These are phyloP conservation scores for Elephas maximus DNA, from an alignment of 2,113 vertebrate species.

Conservation along the genomic window DNA sequence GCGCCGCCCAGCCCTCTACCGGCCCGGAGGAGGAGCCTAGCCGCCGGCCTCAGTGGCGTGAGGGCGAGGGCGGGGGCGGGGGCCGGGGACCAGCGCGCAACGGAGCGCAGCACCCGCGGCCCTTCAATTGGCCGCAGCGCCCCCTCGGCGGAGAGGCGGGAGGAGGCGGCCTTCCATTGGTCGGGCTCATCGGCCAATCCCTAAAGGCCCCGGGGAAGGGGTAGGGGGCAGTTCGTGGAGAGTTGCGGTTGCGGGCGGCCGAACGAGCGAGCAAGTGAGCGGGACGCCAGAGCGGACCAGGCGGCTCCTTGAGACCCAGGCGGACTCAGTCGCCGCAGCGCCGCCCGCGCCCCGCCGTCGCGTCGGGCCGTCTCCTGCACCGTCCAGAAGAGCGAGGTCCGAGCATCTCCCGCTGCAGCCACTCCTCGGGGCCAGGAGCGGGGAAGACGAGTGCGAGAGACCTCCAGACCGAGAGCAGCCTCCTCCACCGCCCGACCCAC, in stretches of 20 bases:
- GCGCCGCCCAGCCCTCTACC: background rate
- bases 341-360: background rate
- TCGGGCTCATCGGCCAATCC: slow-evolving; percentile 74
- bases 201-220: slow-evolving; percentile 13
- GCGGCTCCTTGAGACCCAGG: background rate
- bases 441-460: background rate
- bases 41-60: background rate
- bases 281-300: background rate
- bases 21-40: background rate
- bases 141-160: slow-evolving; percentile 51
- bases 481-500: slow-evolving; percentile 46
- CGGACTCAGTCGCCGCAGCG: background rate
- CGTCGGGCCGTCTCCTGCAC: background rate
- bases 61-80: slow-evolving; percentile 21
- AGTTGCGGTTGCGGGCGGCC: background rate
- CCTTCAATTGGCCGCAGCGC: slow-evolving; percentile 26
- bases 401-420: slow-evolving; percentile 50
- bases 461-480: background rate
- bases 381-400: slow-evolving; percentile 22
- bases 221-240: slow-evolving; percentile 57
- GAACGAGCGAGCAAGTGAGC: background rate
- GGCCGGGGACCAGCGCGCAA: background rate
- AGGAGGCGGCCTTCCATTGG: slow-evolving; percentile 72
- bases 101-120: background rate
- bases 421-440: slow-evolving; percentile 36